phyloP scores from a whole-genome alignment of 1,140 invertebrate genomes.

The Diorhabda sublineata region DNA sequence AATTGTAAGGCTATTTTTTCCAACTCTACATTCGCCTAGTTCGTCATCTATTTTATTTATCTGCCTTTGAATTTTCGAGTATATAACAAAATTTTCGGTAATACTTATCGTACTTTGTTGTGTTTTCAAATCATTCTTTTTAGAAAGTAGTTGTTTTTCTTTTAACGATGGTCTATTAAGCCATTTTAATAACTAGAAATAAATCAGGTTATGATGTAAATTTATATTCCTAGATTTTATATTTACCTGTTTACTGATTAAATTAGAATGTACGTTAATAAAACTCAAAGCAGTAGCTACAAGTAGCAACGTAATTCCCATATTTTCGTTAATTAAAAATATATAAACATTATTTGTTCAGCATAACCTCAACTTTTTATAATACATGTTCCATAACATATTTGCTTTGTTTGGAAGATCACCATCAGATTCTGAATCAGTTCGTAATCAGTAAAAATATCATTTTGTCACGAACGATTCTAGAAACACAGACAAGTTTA shows the following conservation, averaged over 20 bases:
- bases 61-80: slow-evolving; percentile 42
- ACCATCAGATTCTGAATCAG: no score
- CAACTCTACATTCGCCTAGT: slow-evolving; percentile 21
- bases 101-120: slow-evolving; percentile 36
- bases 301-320: slow-evolving; percentile 20
- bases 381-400: no score
- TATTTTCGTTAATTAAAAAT: no score
- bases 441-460: no score
- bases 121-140: slow-evolving; percentile 28
- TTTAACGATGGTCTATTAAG: slow-evolving; percentile 25
- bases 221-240: background rate
- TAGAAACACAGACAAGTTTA: no score
- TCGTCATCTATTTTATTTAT: slow-evolving; percentile 39
- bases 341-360: no score
- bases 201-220: slow-evolving; percentile 4
- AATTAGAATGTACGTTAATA: slow-evolving; percentile 31
- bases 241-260: slow-evolving; percentile 32
- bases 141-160: slow-evolving; percentile 30
- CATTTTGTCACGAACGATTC: no score
- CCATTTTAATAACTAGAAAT: slow-evolving; percentile 37
- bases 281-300: slow-evolving; percentile 35
- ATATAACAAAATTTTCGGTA: slow-evolving; percentile 40
- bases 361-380: no score
- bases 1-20: slow-evolving; percentile 26
- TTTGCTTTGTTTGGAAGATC: no score